Conservation (phyloP, 2,113 vertebrate species). For the Serilophus lunatus region DNA sequence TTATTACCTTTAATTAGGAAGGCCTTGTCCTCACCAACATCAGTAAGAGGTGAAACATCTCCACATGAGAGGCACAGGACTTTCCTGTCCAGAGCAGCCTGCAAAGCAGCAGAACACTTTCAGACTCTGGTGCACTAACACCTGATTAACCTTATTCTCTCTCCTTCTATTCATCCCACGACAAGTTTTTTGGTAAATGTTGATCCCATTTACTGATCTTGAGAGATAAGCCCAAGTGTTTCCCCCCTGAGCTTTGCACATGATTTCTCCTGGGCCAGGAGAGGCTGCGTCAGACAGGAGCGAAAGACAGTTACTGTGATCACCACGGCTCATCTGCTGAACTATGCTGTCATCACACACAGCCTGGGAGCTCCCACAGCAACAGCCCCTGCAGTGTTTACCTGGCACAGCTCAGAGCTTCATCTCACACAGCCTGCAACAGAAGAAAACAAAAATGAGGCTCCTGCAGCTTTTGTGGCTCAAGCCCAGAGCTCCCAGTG, state of each 20-base stretch:
- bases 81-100: background rate
- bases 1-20: background rate
- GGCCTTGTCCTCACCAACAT: background rate
- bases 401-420: background rate
- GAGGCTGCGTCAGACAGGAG: constrained; percentile 65
- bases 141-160: background rate
- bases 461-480: accelerated
- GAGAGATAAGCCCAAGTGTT: too few species aligned
- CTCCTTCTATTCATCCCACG: background rate
- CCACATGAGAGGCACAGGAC: background rate
- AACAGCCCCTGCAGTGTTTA: background rate
- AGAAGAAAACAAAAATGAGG: background rate
- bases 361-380: background rate
- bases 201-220: background rate
- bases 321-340: constrained; percentile 66
- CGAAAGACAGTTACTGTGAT: constrained; percentile 35
- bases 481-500: background rate
- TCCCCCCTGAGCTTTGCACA: too few species aligned
- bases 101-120: background rate
- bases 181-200: too few species aligned
- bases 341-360: constrained; percentile 68
- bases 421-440: background rate
- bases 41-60: background rate
- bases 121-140: background rate
- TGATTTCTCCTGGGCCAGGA: too few species aligned